Evolutionary conservation across 2,797 vertebrate species (phyloP).

Genomic region (Brotula barbata): DNA sequence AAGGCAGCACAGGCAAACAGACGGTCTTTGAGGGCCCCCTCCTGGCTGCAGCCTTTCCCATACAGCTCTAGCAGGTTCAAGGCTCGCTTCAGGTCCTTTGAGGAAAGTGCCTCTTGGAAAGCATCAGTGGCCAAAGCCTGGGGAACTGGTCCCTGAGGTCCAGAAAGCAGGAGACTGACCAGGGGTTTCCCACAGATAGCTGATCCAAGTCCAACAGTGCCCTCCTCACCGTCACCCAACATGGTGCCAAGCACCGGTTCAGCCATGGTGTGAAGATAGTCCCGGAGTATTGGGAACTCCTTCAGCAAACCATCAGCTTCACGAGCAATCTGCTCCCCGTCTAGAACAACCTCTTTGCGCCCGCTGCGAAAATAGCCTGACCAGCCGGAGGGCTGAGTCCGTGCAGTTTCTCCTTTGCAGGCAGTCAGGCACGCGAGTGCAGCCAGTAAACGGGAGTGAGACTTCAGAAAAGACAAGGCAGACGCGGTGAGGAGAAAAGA

Average conservation of each 20-base stretch:
- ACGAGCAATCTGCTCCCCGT: slow-evolving; percentile 84
- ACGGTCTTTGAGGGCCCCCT: slow-evolving; percentile 81
- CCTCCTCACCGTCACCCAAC: slow-evolving; percentile 52
- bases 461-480: slow-evolving; percentile 89
- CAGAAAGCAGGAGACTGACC: slow-evolving; percentile 82
- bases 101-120: slow-evolving; percentile 84
- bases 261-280: slow-evolving; percentile 83
- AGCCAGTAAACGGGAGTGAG: slow-evolving; percentile 84
- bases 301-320: slow-evolving; percentile 87
- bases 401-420: slow-evolving; percentile 72
- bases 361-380: slow-evolving; percentile 89
- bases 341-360: slow-evolving; percentile 84
- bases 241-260: slow-evolving; percentile 76
- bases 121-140: slow-evolving; percentile 78
- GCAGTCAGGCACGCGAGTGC: slow-evolving; percentile 84
- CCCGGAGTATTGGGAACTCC: slow-evolving; percentile 84
- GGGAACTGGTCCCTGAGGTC: slow-evolving; percentile 80
- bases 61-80: slow-evolving; percentile 86
- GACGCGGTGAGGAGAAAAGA: slow-evolving; percentile 86
- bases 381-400: slow-evolving; percentile 73
- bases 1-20: slow-evolving; percentile 86
- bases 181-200: slow-evolving; percentile 82
- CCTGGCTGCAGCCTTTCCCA: slow-evolving; percentile 75
- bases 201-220: slow-evolving; percentile 63
- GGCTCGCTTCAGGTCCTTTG: slow-evolving; percentile 81